Evolutionary conservation across 2,888 invertebrate species (phyloP).

Genomic region (Calameuta idolon): DNA sequence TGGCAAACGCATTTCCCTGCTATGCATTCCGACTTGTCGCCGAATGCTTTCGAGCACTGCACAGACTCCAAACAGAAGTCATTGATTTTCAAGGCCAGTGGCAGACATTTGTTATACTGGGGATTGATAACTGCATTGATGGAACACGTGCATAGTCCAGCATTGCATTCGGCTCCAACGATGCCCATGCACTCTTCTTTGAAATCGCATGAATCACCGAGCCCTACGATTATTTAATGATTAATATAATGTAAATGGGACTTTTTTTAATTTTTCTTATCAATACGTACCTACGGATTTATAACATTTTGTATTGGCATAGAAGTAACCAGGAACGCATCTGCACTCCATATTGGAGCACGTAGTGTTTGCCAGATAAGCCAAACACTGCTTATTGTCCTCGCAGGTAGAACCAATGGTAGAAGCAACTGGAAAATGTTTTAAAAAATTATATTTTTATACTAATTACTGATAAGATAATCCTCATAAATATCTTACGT

Average conservation of each 20-base stretch:
- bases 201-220: conserved; percentile 30
- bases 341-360: conserved; percentile 41
- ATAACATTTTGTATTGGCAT: conserved; percentile 31
- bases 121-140: conserved; percentile 22
- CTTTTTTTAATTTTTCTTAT: not conserved
- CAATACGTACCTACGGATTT: conserved; percentile 33
- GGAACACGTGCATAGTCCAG: conserved; percentile 36
- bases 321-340: conserved; percentile 44
- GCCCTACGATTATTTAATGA: conserved; percentile 24
- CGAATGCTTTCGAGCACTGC: conserved; percentile 38
- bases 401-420: conserved; percentile 32
- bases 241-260: not conserved
- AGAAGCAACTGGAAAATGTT: conserved; percentile 7
- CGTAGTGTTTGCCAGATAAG: conserved; percentile 31
- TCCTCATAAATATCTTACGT: conserved; percentile 9
- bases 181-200: conserved; percentile 40
- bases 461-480: not conserved
- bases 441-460: too few species aligned
- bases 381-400: conserved; percentile 40
- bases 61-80: conserved; percentile 34
- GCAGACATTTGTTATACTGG: conserved; percentile 33
- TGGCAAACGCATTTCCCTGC: conserved; percentile 37
- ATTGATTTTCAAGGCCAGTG: conserved; percentile 25
- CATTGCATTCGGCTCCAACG: conserved; percentile 34
- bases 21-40: conserved; percentile 30